Conservation (phyloP, 2,113 vertebrate genomes). For the Elgaria multicarinata region DNA sequence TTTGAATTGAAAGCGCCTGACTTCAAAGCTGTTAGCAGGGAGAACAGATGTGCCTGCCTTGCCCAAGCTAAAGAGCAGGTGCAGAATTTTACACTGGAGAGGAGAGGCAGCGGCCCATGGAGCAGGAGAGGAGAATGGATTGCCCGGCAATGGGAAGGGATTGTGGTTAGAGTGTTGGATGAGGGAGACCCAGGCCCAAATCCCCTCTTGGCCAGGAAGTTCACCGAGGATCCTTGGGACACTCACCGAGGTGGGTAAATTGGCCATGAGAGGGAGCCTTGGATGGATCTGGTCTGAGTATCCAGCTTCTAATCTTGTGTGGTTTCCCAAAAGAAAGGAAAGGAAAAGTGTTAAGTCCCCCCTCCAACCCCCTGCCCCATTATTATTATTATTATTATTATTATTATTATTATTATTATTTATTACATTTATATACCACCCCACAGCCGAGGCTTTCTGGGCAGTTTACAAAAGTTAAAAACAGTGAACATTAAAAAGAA, state of each 20-base stretch:
- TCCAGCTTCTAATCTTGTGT: background rate
- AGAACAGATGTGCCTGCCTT: slow-evolving; percentile 15
- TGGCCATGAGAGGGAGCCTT: background rate
- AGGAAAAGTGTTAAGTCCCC: background rate
- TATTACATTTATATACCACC: no score
- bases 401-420: no score
- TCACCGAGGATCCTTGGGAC: no score
- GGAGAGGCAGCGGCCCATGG: background rate
- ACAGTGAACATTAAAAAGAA: no score
- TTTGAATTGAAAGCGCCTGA: slow-evolving; percentile 32
- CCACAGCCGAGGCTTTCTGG: no score
- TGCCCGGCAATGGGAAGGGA: background rate
- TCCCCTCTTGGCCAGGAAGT: background rate
- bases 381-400: no score
- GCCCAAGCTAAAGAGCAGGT: slow-evolving; percentile 15
- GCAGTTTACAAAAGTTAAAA: no score
- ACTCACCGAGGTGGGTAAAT: background rate
- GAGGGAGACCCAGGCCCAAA: background rate
- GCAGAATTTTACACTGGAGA: background rate
- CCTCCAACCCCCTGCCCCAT: background rate
- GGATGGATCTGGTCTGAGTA: background rate
- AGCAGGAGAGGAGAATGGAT: background rate
- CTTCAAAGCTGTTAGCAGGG: slow-evolving; percentile 39
- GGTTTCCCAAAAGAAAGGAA: background rate
- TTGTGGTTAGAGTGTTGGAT: background rate